phyloP scores from a whole-genome alignment of 2,113 vertebrate genomes.

The Henicopernis longicauda region DNA sequence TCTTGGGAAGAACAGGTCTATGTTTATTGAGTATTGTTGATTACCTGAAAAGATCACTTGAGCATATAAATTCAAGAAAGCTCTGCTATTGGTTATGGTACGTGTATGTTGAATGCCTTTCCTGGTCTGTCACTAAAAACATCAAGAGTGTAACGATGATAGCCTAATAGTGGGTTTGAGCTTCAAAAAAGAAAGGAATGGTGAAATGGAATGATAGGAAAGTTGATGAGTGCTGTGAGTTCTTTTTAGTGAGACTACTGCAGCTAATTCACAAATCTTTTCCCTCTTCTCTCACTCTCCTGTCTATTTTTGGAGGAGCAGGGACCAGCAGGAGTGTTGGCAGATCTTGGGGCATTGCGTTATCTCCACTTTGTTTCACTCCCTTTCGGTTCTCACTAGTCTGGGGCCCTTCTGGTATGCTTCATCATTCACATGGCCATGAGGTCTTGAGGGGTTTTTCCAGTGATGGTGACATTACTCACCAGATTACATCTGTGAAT shows the following conservation, averaged over 20 bases:
- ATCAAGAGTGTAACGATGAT: neutral
- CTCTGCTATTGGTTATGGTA: neutral
- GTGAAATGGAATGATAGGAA: neutral
- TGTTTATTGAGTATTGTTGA: neutral
- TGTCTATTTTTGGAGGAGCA: neutral
- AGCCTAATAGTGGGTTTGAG: neutral
- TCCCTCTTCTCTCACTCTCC: neutral
- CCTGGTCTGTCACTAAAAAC: neutral
- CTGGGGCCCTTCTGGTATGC: neutral
- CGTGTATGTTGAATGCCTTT: neutral
- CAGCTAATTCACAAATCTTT: neutral
- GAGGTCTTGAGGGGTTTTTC: neutral
- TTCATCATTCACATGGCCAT: neutral
- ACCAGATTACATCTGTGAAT: neutral
- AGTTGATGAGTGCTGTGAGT: neutral
- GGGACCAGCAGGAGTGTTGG: neutral
- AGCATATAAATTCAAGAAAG: neutral
- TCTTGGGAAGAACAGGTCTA: neutral
- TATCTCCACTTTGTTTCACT: neutral
- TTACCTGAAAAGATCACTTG: neutral
- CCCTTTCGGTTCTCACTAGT: neutral
- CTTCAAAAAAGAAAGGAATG: neutral
- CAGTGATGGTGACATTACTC: neutral
- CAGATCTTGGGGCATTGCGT: neutral
- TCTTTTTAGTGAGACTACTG: neutral